Percentiles rank a stretch among this genome's conserved stretches.
These are phyloP conservation scores for Platycheirus albimanus DNA, from an alignment of 2,888 invertebrate species.

Conservation along the genomic window DNA sequence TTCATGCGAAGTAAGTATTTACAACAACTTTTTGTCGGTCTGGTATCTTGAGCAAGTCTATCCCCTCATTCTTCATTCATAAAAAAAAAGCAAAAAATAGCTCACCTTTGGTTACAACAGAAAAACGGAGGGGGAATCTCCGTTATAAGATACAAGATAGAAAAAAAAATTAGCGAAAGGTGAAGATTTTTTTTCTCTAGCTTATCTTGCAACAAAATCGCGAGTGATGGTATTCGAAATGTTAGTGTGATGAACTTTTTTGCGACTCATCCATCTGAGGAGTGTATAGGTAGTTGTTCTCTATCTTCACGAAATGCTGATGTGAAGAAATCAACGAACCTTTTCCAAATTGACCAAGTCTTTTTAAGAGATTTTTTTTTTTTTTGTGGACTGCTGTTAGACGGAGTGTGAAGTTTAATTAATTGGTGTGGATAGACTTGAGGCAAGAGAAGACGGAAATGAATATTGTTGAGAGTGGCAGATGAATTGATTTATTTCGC, in stretches of 20 bases:
- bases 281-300: too few species aligned
- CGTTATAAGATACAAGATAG: background rate
- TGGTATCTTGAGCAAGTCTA: background rate
- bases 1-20: background rate
- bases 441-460: slow-evolving; percentile 20
- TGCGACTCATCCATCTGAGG: background rate
- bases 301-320: background rate
- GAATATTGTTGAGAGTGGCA: background rate
- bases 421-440: background rate
- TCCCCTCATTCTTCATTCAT: slow-evolving; percentile 27
- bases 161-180: slow-evolving; percentile 4
- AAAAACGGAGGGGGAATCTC: background rate
- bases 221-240: slow-evolving; percentile 17
- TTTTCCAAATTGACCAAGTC: slow-evolving; percentile 25
- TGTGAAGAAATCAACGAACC: slow-evolving; percentile 33
- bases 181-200: slow-evolving; percentile 3
- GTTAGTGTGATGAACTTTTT: slow-evolving; percentile 4
- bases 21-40: background rate
- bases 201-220: slow-evolving; percentile 15
- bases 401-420: slow-evolving; percentile 25
- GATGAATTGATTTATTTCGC: background rate
- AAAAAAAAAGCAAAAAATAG: background rate
- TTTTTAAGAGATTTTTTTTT: background rate
- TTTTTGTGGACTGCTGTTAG: background rate
- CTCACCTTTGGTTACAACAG: slow-evolving; percentile 8